Evolutionary conservation across 2,888 invertebrate species (phyloP), one percentile per base, ranked within the genome.

Genomic region (Sipha maydis): DNA sequence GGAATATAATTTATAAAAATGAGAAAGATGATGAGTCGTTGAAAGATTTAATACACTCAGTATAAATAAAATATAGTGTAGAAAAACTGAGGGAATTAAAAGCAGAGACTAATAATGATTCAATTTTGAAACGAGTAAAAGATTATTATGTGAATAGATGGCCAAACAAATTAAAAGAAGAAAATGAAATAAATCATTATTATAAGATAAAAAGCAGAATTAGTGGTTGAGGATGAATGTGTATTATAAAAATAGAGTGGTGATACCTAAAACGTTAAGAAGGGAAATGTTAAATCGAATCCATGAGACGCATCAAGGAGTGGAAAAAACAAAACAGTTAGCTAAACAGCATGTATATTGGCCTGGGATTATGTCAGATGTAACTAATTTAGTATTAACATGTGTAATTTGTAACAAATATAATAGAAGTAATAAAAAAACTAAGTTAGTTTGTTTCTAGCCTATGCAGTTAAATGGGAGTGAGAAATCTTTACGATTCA

Each of bases 121-220:
- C 25, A 14, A 19, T 82, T 0, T 69, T 69, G n/a, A 5, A 82
- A 69, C 41, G 69, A 69, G 69, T 82, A 3, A 82, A 41, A n/a
- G 82, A 82, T 3, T 69, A 69, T 82, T 80, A 80, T 67, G 1
- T n/a, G 8, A 82, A 82, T 56, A 41, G 82, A 4, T 69, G 69
- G 41, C 41, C 82, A n/a, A 82, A 82, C 3, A 82, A 82, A 41
- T 1, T 78, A 82, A 75, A 84, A 80, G 79, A 80, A 8, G 11
- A 38, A 0, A 67, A 31, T 82, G 69, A 82, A 11, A 80, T 38
- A 4, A 67, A 75, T 75, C 34, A 75, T 19, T 75, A 14, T 41
- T 75, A 21, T 19, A 75, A 75, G 25, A n/a, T 25, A 38, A 3
- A 75, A 17, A 34, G 1, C 0, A 75, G 38, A 38, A 17, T 34